Evolutionary conservation across 2,888 invertebrate genomes (phyloP), one percentile per base, ranked within the genome.

Genomic region (Epistrophella euchroma): DNA sequence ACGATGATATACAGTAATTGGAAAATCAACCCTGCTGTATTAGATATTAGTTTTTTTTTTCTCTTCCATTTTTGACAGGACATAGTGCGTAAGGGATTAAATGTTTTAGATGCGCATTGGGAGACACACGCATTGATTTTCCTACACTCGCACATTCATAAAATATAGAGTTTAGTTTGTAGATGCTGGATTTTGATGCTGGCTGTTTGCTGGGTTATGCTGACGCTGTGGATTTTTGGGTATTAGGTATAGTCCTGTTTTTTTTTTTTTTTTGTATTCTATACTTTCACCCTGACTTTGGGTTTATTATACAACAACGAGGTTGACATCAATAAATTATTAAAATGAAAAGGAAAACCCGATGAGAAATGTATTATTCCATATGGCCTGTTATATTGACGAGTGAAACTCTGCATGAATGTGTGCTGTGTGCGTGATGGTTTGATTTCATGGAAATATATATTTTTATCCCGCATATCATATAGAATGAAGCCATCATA

Each of bases 1-100:
- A 76, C 82, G 86, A 82, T 86, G 86, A 86, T 86, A 74, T 86
- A 86, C 82, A 86, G 82, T 86, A 86, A 86, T 86, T 86, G 86
- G 82, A 86, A 86, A 86, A 86, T 82, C 82, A 86, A 86, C 86
- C 86, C 86, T 58, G 71, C 71, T 56, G 71, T 71, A 58, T 68
- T 56, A 64, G 58, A 58, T 58, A 58, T 32, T 58, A 19, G 52
- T 75, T 47, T 73, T 19, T 68, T 60, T 19, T 52, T 25, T n/a
- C 13, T 37, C 28, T 32, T 32, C 9, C 17, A 4, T 58, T 37
- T 56, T 72, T 76, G 81, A 72, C 76, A 81, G 72, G 72, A 72
- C 77, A 78, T 72, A 81, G 77, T 82, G 86, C 86, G 86, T 86
- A 82, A 82, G 86, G 86, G 86, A 82, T 82, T 82, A 77, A 81